phyloP scores from a whole-genome alignment of 2,888 invertebrate species.

The Archips crataeganus region DNA sequence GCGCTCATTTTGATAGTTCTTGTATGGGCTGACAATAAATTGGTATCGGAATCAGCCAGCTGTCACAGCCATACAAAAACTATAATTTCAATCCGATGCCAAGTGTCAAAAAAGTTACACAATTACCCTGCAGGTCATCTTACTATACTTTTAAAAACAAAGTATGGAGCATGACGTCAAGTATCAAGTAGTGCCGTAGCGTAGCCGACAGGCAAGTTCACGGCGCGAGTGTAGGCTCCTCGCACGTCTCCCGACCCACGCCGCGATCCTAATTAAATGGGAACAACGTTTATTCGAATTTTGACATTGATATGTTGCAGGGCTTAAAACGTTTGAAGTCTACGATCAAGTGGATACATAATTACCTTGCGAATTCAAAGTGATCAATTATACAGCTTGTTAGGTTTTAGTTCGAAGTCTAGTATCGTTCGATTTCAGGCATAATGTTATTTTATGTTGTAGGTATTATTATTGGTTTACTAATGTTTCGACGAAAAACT shows the following conservation, averaged over 20 bases:
- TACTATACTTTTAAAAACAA: no score
- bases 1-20: no score
- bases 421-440: neutral
- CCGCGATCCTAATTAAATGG: slow-evolving; percentile 19
- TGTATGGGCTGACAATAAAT: no score
- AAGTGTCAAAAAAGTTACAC: no score
- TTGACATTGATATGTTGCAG: slow-evolving; percentile 13
- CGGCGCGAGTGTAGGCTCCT: slow-evolving; percentile 37
- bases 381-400: neutral
- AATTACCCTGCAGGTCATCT: no score
- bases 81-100: no score
- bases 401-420: neutral
- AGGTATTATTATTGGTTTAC: no score
- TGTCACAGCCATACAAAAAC: no score
- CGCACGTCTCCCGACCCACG: slow-evolving; percentile 17
- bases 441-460: no score
- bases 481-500: no score
- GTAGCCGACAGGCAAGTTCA: slow-evolving; percentile 14
- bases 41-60: no score
- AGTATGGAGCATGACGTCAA: neutral
- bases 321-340: slow-evolving; percentile 4
- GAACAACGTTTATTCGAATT: slow-evolving; percentile 15
- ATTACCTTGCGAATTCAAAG: neutral
- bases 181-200: neutral
- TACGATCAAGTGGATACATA: slow-evolving; percentile 4